phyloP scores from a whole-genome alignment of 64 coral and sea anemone genomes.

The Acropora tenuis region DNA sequence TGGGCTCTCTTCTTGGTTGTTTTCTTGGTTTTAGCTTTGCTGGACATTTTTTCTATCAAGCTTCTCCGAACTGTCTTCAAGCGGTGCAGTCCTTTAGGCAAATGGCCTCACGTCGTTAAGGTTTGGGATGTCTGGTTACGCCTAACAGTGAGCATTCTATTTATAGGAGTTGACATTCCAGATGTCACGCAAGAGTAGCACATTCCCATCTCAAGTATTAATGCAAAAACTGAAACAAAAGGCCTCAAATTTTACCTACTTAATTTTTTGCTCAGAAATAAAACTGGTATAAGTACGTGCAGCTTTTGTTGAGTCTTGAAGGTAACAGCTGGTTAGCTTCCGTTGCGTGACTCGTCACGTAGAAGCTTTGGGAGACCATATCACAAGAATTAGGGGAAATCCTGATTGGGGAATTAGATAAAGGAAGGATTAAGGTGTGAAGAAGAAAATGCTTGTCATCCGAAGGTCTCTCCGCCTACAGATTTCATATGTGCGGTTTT shows the following conservation, averaged over 20 bases:
- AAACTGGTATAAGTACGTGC: not conserved
- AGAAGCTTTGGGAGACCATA: not conserved
- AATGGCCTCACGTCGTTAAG: not conserved
- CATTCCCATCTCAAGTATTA: not conserved
- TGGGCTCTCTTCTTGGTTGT: slow-evolving; percentile 68
- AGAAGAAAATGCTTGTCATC: too few relatives aligned
- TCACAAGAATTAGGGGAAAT: too few relatives aligned
- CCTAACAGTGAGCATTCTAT: slow-evolving; percentile 57
- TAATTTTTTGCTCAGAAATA: not conserved
- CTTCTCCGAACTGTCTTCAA: not conserved
- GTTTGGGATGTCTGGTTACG: slow-evolving; percentile 41
- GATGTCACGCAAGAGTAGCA: not conserved
- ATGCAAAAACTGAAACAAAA: not conserved
- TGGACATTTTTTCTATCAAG: slow-evolving; percentile 44
- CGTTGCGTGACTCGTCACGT: not conserved
- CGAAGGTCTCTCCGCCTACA: too few relatives aligned
- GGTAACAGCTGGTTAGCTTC: not conserved
- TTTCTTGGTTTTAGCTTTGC: slow-evolving; percentile 68
- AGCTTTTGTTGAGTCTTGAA: not conserved
- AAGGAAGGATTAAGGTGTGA: too few relatives aligned
- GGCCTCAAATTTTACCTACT: too few relatives aligned
- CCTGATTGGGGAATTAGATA: too few relatives aligned
- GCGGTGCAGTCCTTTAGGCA: not conserved
- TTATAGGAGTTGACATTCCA: slow-evolving; percentile 34
- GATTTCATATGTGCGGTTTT: too few relatives aligned